Evolutionary conservation across 2,888 invertebrate genomes (phyloP).

Genomic region (Cataglyphis rosenhaueri): DNA sequence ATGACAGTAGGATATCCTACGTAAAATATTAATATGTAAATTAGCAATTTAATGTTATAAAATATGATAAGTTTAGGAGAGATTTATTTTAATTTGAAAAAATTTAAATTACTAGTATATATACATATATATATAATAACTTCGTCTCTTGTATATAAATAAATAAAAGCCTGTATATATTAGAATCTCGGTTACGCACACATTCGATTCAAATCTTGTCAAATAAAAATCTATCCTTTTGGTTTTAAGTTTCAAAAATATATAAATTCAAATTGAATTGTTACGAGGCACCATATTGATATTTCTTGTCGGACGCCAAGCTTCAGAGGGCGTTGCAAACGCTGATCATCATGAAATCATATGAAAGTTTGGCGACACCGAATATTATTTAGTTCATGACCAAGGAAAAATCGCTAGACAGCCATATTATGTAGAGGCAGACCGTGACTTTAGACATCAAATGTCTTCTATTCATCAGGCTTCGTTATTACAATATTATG

Average conservation of each 20-base stretch:
- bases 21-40: neutral
- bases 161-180: neutral
- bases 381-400: conserved; percentile 3
- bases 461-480: conserved; percentile 43
- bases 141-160: neutral
- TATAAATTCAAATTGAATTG: too few relatives aligned
- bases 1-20: neutral
- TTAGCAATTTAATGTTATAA: neutral
- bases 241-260: neutral
- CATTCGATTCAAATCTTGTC: neutral
- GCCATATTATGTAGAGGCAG: conserved; percentile 41
- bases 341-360: neutral
- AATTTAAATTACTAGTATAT: neutral
- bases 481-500: conserved; percentile 34
- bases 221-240: neutral
- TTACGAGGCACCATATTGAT: too few relatives aligned
- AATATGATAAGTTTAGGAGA: neutral
- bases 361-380: neutral
- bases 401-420: conserved; percentile 36
- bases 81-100: neutral
- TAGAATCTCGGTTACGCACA: neutral
- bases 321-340: neutral
- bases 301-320: too few relatives aligned
- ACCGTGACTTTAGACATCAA: conserved; percentile 51
- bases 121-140: too few relatives aligned